Percentiles rank a stretch among this genome's conserved stretches.
These are phyloP conservation scores for Tetragonula carbonaria DNA, from an alignment of 2,888 invertebrate species.

Conservation along the genomic window DNA sequence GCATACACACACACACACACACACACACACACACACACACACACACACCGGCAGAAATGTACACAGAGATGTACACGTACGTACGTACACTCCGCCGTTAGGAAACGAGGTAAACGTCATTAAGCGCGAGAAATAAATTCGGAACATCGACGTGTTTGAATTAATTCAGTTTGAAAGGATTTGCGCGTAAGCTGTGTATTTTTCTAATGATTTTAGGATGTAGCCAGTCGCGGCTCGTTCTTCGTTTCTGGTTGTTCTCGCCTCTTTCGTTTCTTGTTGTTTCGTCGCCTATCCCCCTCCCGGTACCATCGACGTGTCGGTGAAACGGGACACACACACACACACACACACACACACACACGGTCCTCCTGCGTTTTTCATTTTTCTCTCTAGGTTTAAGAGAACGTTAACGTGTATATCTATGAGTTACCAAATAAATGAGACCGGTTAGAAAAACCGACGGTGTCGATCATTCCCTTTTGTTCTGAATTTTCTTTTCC, in stretches of 20 bases:
- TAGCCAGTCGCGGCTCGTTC: constrained; percentile 32
- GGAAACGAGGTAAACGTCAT: constrained; percentile 52
- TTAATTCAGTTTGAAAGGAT: constrained; percentile 61
- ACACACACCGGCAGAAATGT: neutral
- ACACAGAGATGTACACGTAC: constrained; percentile 19
- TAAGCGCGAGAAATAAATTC: constrained; percentile 62
- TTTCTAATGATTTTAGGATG: constrained; percentile 80
- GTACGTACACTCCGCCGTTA: constrained; percentile 22
- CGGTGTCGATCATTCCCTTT: constrained; percentile 4
- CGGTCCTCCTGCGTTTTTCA: constrained; percentile 50
- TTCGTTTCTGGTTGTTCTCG: neutral
- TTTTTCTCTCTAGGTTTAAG: constrained; percentile 68
- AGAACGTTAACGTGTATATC: constrained; percentile 75
- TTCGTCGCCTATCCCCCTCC: no score
- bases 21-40: neutral
- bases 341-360: constrained; percentile 52
- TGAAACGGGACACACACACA: constrained; percentile 57
- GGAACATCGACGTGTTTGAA: constrained; percentile 53
- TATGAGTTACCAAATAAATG: constrained; percentile 83
- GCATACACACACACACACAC: neutral
- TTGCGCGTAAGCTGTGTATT: constrained; percentile 79
- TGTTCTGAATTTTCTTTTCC: neutral
- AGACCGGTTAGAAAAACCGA: constrained; percentile 77
- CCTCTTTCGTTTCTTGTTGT: neutral
- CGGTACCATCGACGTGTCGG: neutral